Base-by-base conservation (phyloP, 2,888 invertebrate genomes). In the Lutraria lutraria region DNA sequence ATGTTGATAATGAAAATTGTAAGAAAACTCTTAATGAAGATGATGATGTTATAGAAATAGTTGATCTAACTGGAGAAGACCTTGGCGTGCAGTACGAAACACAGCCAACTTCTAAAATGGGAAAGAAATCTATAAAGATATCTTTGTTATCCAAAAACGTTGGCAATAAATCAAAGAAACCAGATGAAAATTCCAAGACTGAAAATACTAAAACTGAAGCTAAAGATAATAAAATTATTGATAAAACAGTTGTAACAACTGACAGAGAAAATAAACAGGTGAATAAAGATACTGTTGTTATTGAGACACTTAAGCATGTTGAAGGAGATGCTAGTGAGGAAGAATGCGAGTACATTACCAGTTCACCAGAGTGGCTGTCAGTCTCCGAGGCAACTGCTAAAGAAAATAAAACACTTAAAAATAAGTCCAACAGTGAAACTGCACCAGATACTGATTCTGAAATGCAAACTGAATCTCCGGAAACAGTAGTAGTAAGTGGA, bases 101-200 rank as follows among this genome's bases (percentile, higher is more conserved):
- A 10, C 80, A 84, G 76, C 63, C 60, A 54, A 31, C n/a, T 81
- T 29, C 25, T 1, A 86, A 87, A 72, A 82, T 34, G 25, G 87
- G 90, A 6, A 92, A 89, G 63, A 90, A 90, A 82, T 31, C 87
- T 3, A 90, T 90, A 81, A 88, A 83, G 53, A 90, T 92, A 86
- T 92, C 90, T 19, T 85, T 90, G 29, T 81, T 89, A 31, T 72
- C 72, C 72, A 72, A 72, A 12, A 72, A 31, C 29, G 25, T 25
- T 13, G 0, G 72, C 25, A 15, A 29, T n/a, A 72, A 72, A 12
- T 72, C 72, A 6, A 88, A 63, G 34, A 87, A 82, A 60, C 63
- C 43, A 8, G 83, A 83, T 31, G 29, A 56, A 79, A 54, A 60
- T 34, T 52, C 25, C 15, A 25, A 80, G 43, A 21, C 34, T 63